Evolutionary conservation across 1,140 invertebrate genomes (phyloP).

Genomic region (Drosophila sulfurigaster): DNA sequence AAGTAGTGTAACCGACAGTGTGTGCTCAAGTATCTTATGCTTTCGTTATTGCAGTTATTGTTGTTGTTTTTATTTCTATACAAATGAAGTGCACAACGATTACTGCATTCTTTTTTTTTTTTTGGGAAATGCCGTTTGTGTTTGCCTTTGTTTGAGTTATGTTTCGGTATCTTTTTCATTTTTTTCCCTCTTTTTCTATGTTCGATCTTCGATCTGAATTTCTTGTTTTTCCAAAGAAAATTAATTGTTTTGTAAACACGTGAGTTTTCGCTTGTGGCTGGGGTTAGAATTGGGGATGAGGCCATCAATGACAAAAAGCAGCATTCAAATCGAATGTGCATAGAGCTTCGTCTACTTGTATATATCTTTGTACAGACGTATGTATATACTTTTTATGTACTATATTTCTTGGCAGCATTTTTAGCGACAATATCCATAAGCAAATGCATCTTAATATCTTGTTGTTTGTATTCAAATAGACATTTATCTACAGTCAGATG

Average conservation of each 20-base stretch:
- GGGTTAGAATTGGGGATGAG: conserved; percentile 8
- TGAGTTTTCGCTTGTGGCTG: conserved; percentile 42
- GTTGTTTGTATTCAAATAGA: conserved; percentile 54
- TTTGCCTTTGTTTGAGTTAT: conserved; percentile 73
- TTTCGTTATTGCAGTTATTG: conserved; percentile 27
- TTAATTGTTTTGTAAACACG: conserved; percentile 82
- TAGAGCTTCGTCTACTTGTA: conserved; percentile 32
- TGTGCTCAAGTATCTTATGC: conserved; percentile 66
- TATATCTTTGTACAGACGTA: conserved; percentile 29
- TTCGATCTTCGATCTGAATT: conserved; percentile 23
- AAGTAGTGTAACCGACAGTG: conserved; percentile 45
- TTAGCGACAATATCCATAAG: conserved; percentile 34
- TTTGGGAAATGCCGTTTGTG: conserved; percentile 18
- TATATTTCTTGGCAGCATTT: conserved; percentile 38
- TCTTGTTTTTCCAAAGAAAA: conserved; percentile 74
- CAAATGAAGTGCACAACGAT: conserved; percentile 77
- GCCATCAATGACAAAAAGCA: conserved; percentile 39
- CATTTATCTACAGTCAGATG: conserved; percentile 36
- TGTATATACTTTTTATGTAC: conserved; percentile 17
- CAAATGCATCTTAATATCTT: conserved; percentile 47
- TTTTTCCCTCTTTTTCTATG: conserved; percentile 33
- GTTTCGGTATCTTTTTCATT: conserved; percentile 82
- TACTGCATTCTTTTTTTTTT: conserved; percentile 73
- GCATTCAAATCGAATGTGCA: conserved; percentile 22
- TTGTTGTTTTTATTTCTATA: conserved; percentile 54